Evolutionary conservation across 1,140 invertebrate genomes (phyloP), one percentile per base, ranked within the genome.

Genomic region (Mesaphorura yosii): DNA sequence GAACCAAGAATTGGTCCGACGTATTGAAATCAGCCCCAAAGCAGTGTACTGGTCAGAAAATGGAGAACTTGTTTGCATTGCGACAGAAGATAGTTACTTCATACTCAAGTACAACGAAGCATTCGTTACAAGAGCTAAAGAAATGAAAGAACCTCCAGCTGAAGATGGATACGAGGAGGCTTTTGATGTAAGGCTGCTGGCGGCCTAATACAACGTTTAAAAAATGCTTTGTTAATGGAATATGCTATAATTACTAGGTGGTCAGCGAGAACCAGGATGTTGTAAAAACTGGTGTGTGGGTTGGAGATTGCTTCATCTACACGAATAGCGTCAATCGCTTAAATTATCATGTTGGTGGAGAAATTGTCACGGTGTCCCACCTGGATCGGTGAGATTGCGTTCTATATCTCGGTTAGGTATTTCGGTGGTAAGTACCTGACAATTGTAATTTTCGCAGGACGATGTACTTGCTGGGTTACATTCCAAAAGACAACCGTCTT

Each of bases 241-340:
- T 40, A 3, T 44, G 22, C 51, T 64, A 64, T 62, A 56, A 57
- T 52, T 39, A 25, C 3, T 66, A 86, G 80, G 83, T 88, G 48
- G 72, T 89, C 4, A 82, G 81, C 17, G 91, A 95, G 70, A 83
- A 94, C 48, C 84, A 81, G 56, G 96, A 99, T 72, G 76, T 78
- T 12, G 93, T 99, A 0, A 91, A 89, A 67, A 98, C 95, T 2
- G 96, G 92, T 12, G 69, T 96, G 12, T 99, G 96, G 96, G 86
- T 98, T 31, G 95, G 95, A 3, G 94, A 98, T 70, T 98, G 95
- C 69, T 99, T 99, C 68, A 97, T 99, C 55, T 99, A 98, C 71
- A 98, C 95, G 0, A 99, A 98, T 70, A 82, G 85, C 48, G 83
- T 96, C 1, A 98, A 98, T 71, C 77, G 95, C 50, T 82, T 99